phyloP scores from a whole-genome alignment of 2,113 vertebrate species.

The Sylvilagus bachmani region DNA sequence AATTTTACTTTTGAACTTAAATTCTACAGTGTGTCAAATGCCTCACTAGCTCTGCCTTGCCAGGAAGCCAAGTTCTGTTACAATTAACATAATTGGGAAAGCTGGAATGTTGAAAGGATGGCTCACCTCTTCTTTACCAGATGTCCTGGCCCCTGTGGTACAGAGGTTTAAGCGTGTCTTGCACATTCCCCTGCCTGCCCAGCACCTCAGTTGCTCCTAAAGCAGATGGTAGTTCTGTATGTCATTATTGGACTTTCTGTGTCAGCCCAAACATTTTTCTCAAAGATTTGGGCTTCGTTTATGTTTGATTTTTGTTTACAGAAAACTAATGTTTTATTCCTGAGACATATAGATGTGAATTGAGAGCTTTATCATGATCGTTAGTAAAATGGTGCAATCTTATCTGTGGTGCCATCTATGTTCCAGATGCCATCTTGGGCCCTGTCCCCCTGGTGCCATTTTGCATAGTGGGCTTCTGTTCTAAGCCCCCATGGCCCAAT shows the following conservation, averaged over 20 bases:
- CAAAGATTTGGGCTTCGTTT: neutral
- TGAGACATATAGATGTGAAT: neutral
- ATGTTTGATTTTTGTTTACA: conserved; percentile 45
- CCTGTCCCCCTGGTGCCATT: too few species aligned
- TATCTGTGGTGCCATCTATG: too few species aligned
- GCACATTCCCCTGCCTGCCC: neutral
- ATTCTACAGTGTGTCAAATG: conserved; percentile 82
- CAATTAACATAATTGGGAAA: conserved; percentile 74
- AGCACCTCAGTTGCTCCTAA: conserved; percentile 41
- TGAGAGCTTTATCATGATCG: neutral
- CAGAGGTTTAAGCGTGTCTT: conserved; percentile 51
- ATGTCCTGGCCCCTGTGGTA: conserved; percentile 46
- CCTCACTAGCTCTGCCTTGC: conserved; percentile 72
- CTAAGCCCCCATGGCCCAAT: too few species aligned
- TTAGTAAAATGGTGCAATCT: too few species aligned
- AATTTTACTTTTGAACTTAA: conserved; percentile 86
- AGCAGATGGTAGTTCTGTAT: conserved; percentile 30
- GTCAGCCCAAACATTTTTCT: conserved; percentile 1
- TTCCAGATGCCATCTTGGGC: too few species aligned
- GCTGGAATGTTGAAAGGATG: conserved; percentile 48
- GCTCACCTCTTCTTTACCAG: conserved; percentile 63
- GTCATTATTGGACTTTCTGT: conserved; percentile 5
- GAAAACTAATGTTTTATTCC: neutral
- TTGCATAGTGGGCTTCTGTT: too few species aligned
- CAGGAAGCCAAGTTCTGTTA: conserved; percentile 70